phyloP scores from a whole-genome alignment of 2,888 invertebrate genomes.

The Leuctra nigra region DNA sequence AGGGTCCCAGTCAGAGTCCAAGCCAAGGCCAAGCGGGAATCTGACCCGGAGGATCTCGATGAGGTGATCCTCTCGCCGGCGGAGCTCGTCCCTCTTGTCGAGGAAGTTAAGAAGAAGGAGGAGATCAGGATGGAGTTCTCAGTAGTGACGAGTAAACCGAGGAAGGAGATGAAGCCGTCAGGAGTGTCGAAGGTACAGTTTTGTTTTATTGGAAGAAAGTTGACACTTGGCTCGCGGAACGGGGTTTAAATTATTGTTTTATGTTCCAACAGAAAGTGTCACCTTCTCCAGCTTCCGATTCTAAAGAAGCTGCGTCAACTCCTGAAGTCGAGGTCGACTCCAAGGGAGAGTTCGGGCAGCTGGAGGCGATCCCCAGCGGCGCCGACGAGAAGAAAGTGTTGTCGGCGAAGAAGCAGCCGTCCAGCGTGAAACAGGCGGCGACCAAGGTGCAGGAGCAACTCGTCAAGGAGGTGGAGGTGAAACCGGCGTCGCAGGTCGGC shows the following conservation, averaged over 20 bases:
- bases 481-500: constrained; percentile 25
- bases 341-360: constrained; percentile 31
- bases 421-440: constrained; percentile 26
- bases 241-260: too few relatives aligned
- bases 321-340: constrained; percentile 27
- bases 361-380: constrained; percentile 28
- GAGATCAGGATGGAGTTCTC: constrained; percentile 28
- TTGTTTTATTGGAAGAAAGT: not conserved
- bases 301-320: not conserved
- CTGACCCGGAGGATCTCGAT: constrained; percentile 1
- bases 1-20: too few relatives aligned
- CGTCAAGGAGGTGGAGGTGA: constrained; percentile 23
- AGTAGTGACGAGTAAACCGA: constrained; percentile 28
- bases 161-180: constrained; percentile 15
- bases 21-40: constrained; percentile 6
- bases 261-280: too few relatives aligned
- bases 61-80: constrained; percentile 22
- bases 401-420: constrained; percentile 30
- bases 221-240: not conserved
- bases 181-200: not conserved
- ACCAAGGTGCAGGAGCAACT: constrained; percentile 30
- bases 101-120: not conserved
- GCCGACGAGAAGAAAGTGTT: constrained; percentile 31
- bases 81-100: constrained; percentile 22
- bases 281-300: too few relatives aligned